These are phyloP conservation scores for Arrhopalites spinosus DNA, from an alignment of 2,888 invertebrate genomes.

Conservation along the genomic window DNA sequence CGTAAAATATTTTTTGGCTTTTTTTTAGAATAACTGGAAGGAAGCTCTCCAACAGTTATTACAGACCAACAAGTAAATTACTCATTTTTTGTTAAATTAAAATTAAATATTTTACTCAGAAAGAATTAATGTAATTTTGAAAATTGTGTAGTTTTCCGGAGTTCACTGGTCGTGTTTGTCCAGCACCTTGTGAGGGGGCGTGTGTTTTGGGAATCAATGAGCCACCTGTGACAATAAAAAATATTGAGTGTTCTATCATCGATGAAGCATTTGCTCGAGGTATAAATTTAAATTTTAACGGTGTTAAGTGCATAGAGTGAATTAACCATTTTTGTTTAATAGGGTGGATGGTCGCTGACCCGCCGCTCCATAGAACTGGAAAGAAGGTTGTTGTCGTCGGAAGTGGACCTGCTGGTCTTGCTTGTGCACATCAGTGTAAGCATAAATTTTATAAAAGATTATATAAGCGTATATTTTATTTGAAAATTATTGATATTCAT, in stretches of 20 bases:
- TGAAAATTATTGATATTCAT: no score
- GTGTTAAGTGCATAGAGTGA: no score
- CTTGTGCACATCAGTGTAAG: conserved; percentile 95
- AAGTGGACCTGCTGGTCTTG: conserved; percentile 87
- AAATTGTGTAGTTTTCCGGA: no score
- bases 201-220: conserved; percentile 95
- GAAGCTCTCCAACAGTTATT: conserved; percentile 89
- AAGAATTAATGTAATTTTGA: no score
- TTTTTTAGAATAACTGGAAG: conserved; percentile 89
- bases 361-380: conserved; percentile 70
- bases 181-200: conserved; percentile 98
- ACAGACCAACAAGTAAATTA: conserved; percentile 99
- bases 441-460: no score
- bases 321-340: no score
- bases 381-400: conserved; percentile 89
- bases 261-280: conserved; percentile 97
- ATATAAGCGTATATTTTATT: no score
- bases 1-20: no score
- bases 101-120: no score
- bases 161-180: conserved; percentile 90
- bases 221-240: conserved; percentile 97
- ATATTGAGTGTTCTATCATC: conserved; percentile 98
- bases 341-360: conserved; percentile 88
- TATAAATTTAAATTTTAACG: no score
- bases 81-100: no score